A percentile compares a stretch with the other conserved stretches of the same genome.
Evolutionary conservation across 2,113 vertebrate species (phyloP).

Genomic region (Sigmodon hispidus): DNA sequence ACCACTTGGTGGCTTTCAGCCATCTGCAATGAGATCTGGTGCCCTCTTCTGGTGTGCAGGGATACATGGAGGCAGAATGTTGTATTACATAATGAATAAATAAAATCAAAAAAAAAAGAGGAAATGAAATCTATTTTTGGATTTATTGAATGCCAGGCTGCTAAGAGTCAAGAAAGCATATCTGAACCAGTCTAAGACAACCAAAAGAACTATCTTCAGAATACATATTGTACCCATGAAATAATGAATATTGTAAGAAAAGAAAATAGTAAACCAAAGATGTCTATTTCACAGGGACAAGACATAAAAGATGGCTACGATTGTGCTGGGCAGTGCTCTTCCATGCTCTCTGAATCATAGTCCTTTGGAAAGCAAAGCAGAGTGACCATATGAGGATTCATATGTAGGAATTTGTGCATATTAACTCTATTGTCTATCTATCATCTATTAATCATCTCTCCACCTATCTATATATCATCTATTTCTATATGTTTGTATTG

Average conservation of each 20-base stretch:
- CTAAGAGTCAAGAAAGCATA: neutral
- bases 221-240: neutral
- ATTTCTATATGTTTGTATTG: neutral
- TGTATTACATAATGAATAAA: too few relatives aligned
- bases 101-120: too few relatives aligned
- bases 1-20: too few relatives aligned
- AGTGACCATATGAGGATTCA: neutral
- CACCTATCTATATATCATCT: too few relatives aligned
- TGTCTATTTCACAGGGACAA: neutral
- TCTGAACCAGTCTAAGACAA: neutral
- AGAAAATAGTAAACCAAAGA: neutral
- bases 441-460: neutral
- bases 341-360: neutral
- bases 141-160: neutral
- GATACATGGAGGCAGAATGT: too few relatives aligned
- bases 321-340: neutral
- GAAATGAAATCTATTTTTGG: neutral
- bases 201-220: neutral
- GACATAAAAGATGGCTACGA: neutral
- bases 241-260: neutral
- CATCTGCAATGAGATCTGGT: too few relatives aligned
- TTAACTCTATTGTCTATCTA: neutral
- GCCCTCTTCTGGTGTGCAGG: too few relatives aligned
- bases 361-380: neutral
- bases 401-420: neutral